Evolutionary conservation across 2,797 vertebrate species (phyloP).

Genomic region (Varecia variegata): DNA sequence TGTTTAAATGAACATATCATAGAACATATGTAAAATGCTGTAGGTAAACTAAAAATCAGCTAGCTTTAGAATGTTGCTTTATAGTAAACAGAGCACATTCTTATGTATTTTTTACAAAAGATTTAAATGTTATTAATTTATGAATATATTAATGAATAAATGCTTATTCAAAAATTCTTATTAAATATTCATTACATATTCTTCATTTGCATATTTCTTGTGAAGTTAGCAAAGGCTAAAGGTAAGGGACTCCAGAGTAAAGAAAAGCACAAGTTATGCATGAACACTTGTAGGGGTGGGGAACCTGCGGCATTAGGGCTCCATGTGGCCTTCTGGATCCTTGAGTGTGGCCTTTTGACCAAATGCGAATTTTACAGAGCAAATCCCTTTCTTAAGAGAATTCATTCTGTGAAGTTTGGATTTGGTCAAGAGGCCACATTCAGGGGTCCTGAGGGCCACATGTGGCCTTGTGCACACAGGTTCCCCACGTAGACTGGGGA

Average conservation of each 20-base stretch:
- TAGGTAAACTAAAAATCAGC: background rate
- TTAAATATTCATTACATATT: background rate
- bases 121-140: background rate
- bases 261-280: background rate
- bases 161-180: background rate
- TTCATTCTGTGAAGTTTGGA: background rate
- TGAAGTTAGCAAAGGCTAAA: background rate
- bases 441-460: background rate
- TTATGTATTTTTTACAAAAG: background rate
- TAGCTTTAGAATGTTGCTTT: background rate
- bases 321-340: background rate
- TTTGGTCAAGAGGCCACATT: background rate
- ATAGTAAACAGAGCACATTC: background rate
- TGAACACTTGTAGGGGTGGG: background rate
- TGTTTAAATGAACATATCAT: background rate
- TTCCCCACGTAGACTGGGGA: background rate
- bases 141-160: background rate
- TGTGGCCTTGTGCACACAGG: background rate
- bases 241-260: background rate
- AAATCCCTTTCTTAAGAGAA: background rate
- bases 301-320: background rate
- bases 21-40: background rate
- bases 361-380: background rate
- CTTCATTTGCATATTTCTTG: background rate
- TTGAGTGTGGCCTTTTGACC: background rate